Conservation (phyloP, 2,888 invertebrate genomes). For the Harmothoe impar region DNA sequence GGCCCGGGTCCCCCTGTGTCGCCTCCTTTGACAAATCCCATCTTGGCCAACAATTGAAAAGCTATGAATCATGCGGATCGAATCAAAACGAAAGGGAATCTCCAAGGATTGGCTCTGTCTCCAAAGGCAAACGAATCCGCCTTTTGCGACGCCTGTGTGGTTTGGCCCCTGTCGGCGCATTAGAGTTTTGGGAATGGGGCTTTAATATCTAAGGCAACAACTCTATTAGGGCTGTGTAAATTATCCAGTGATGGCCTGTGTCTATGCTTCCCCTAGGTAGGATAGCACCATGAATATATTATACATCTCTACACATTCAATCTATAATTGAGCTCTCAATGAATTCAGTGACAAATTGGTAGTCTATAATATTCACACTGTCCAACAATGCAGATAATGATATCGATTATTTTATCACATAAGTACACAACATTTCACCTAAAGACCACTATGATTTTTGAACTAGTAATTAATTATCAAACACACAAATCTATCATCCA, state of each 20-base stretch:
- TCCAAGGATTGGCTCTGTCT: neutral
- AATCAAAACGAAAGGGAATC: constrained; percentile 51
- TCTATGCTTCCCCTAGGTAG: no score
- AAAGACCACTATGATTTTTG: no score
- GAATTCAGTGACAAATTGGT: no score
- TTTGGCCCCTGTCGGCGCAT: constrained; percentile 26
- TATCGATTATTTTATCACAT: no score
- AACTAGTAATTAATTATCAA: no score
- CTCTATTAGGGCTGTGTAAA: constrained; percentile 1
- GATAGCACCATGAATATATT: no score
- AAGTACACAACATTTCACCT: no score
- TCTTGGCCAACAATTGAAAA: constrained; percentile 59
- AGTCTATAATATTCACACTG: no score
- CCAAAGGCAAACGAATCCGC: neutral
- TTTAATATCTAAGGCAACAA: constrained; percentile 20
- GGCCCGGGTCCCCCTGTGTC: neutral
- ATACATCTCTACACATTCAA: no score
- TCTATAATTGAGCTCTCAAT: no score
- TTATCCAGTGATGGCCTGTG: neutral
- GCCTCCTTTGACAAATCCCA: constrained; percentile 33
- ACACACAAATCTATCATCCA: no score
- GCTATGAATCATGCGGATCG: constrained; percentile 48
- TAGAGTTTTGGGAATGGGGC: constrained; percentile 23
- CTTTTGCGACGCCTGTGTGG: neutral
- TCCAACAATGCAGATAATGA: no score